phyloP scores from a whole-genome alignment of 2,113 vertebrate genomes.

The cattle (Bos taurus) region ARS-UCD2.0 NC_037337.1:42992501-42993000 shows the following conservation, averaged over 20 bases:
- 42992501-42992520: background rate
- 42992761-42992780: background rate
- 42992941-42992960: background rate
- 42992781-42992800: too few relatives aligned
- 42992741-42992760: background rate
- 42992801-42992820: background rate
- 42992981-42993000: background rate
- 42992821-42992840: background rate
- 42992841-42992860: background rate
- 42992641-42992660: background rate
- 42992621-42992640: background rate
- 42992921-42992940: background rate
- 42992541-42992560: background rate
- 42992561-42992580: background rate
- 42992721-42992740: background rate
- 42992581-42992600: background rate
- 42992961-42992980: background rate
- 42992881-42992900: background rate
- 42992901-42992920: background rate
- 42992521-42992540: background rate
- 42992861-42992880: background rate
- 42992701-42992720: background rate
- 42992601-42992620: background rate
- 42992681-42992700: background rate
- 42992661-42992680: background rate